These are phyloP conservation scores for Morpho deidamia DNA, from an alignment of 2,888 invertebrate species.

Conservation along the genomic window DNA sequence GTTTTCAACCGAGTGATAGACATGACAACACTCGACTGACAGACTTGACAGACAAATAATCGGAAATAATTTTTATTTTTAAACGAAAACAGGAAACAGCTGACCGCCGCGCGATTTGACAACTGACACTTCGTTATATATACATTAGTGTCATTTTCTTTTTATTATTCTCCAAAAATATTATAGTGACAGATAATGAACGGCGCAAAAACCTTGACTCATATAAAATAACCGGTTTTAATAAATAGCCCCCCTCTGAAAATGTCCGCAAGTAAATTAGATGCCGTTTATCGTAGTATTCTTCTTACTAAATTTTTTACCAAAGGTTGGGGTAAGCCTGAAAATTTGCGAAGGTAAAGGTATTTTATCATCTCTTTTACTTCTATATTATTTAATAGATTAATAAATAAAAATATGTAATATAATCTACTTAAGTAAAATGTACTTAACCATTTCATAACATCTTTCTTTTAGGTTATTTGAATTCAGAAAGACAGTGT, in stretches of 20 bases:
- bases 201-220: constrained; percentile 25
- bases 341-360: constrained; percentile 88
- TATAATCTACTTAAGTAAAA: background rate
- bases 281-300: constrained; percentile 90
- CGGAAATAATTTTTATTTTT: background rate
- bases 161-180: constrained; percentile 33
- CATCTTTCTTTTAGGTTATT: constrained; percentile 84
- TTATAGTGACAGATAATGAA: constrained; percentile 40
- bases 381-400: background rate
- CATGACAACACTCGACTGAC: too few species aligned
- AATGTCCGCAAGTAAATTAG: constrained; percentile 82
- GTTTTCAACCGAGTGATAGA: too few species aligned
- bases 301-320: constrained; percentile 94
- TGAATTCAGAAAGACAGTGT: constrained; percentile 92
- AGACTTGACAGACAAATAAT: too few species aligned
- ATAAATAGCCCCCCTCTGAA: constrained; percentile 23
- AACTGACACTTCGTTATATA: constrained; percentile 14
- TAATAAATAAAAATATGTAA: background rate
- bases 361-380: constrained; percentile 19
- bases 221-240: constrained; percentile 22
- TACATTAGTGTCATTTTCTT: constrained; percentile 33
- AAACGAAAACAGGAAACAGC: constrained; percentile 24
- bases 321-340: constrained; percentile 97
- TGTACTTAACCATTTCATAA: constrained; percentile 5
- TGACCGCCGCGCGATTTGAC: constrained; percentile 31